These are phyloP conservation scores for Zosterops hypoxanthus DNA, from an alignment of 2,113 vertebrate species.

Conservation along the genomic window DNA sequence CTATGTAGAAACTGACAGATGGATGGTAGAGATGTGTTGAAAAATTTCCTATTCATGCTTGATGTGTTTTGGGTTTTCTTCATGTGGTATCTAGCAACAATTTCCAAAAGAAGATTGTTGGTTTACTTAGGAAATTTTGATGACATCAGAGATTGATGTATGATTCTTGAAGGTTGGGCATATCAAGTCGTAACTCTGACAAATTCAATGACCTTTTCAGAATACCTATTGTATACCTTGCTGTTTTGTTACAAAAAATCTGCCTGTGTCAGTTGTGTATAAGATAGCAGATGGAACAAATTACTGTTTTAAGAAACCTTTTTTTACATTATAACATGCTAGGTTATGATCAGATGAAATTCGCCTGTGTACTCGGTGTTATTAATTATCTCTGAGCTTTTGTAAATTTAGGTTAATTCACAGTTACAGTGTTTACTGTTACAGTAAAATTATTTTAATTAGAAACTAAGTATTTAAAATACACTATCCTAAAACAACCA, in stretches of 20 bases:
- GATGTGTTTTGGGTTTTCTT: neutral
- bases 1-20: neutral
- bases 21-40: neutral
- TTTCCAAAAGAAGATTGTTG: neutral
- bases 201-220: neutral
- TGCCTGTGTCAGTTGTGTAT: neutral
- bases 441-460: neutral
- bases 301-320: neutral
- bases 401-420: neutral
- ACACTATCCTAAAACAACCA: neutral
- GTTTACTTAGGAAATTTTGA: neutral
- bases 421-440: neutral
- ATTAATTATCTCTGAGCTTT: neutral
- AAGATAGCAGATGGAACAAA: neutral
- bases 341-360: neutral
- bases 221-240: neutral
- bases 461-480: neutral
- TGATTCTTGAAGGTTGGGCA: neutral
- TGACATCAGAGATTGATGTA: neutral
- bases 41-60: neutral
- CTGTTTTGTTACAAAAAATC: neutral
- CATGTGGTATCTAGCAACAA: neutral
- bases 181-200: neutral
- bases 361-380: neutral
- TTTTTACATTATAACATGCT: neutral